A percentile compares a stretch with the other conserved stretches of the same genome.
Conservation (phyloP, 1,140 invertebrate genomes). For the Chymomyza costata region DNA sequence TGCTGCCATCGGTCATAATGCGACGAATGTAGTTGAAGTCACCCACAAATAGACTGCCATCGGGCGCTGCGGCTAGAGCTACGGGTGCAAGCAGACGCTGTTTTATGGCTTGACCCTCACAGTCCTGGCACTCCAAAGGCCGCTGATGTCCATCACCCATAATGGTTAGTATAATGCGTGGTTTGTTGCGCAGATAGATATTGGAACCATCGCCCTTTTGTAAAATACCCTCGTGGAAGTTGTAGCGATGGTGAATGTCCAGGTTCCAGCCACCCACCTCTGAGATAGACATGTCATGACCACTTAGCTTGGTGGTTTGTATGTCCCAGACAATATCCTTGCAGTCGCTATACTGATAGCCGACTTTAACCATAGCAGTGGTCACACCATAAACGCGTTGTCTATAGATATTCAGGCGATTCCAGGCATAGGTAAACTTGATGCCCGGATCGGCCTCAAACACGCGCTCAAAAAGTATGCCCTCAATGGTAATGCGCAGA, state of each 20-base stretch:
- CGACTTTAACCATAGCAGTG: constrained; percentile 94
- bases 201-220: constrained; percentile 98
- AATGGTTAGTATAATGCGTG: constrained; percentile 91
- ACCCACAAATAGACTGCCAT: constrained; percentile 96
- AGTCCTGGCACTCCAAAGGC: constrained; percentile 87
- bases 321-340: constrained; percentile 96
- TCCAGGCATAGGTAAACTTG: constrained; percentile 98
- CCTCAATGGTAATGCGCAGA: constrained; percentile 94
- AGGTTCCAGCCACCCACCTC: constrained; percentile 98
- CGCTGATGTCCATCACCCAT: constrained; percentile 95
- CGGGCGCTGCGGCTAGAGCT: constrained; percentile 90
- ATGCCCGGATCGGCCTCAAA: constrained; percentile 97
- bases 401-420: constrained; percentile 95
- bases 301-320: constrained; percentile 94
- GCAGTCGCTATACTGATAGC: constrained; percentile 96
- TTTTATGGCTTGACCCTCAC: constrained; percentile 87
- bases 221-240: constrained; percentile 97
- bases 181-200: constrained; percentile 95
- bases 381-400: constrained; percentile 95
- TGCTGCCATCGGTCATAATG: constrained; percentile 90
- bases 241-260: constrained; percentile 97
- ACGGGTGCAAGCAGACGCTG: constrained; percentile 93
- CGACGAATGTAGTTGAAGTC: constrained; percentile 96
- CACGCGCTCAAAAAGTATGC: constrained; percentile 92
- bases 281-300: constrained; percentile 96